Evolutionary conservation across 1,140 invertebrate species (phyloP), one percentile per base, ranked within the genome.

Genomic region (Brachionus rubens): DNA sequence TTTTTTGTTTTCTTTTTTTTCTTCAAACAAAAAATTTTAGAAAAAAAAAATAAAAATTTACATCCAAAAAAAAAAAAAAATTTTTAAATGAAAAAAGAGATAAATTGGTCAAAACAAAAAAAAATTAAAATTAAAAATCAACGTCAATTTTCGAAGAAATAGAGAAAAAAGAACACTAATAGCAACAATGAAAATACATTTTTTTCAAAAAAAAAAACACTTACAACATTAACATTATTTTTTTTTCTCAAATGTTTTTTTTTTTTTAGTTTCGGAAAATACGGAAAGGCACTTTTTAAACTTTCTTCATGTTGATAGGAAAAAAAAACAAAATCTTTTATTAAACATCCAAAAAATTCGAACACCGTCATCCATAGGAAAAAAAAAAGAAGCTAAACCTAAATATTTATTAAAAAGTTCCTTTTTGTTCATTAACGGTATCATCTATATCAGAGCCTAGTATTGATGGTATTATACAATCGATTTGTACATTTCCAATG

Each of bases 391-490:
- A n/a, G n/a, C n/a, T n/a, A n/a, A n/a, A n/a, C n/a, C n/a, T n/a
- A n/a, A n/a, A n/a, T n/a, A n/a, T n/a, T n/a, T n/a, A n/a, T n/a
- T n/a, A n/a, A n/a, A n/a, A n/a, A n/a, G n/a, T n/a, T n/a, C n/a
- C n/a, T n/a, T n/a, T n/a, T 65, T 41, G 36, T 24, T 65, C 40
- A 10, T 7, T 65, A 24, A 21, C 40, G 19, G 33, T 24, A 21
- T 65, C 59, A 9, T 65, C 59, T 19, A 65, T 43, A n/a, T 65
- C 59, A 33, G 68, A 72, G 24, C 46, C 50, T 30, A 72, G 41
- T 36, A 72, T 72, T 40, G 68, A 75, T 59, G 72, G 72, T 40
- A 75, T 75, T 12, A 75, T 75, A 28, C 30, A 50, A 59, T 75
- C 48, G 10, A 75, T 75, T 56, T 75, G 72, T 16, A 75, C 72